These are phyloP conservation scores for Urocitellus parryii DNA, from an alignment of 2,113 vertebrate species.

Conservation along the genomic window DNA sequence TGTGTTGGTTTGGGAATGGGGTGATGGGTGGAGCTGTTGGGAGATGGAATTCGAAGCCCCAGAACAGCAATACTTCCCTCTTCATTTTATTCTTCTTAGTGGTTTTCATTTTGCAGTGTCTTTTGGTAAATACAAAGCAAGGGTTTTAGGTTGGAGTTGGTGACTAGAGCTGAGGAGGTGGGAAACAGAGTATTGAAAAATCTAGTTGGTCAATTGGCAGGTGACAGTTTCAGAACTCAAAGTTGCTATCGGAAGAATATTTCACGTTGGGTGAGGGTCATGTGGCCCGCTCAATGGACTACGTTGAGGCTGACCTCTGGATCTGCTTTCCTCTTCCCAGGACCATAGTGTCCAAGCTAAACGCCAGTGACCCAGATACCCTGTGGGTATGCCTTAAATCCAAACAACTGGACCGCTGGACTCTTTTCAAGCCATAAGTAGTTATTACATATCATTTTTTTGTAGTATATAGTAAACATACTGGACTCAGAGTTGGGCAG, in stretches of 20 bases:
- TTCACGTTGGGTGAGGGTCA: background rate
- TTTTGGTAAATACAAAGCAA: conserved; percentile 1
- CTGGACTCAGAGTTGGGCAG: conserved; percentile 47
- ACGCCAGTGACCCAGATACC: background rate
- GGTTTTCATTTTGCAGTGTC: conserved; percentile 71
- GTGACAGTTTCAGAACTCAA: background rate
- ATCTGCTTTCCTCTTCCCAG: background rate
- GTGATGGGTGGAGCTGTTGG: conserved; percentile 74
- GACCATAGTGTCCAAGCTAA: background rate
- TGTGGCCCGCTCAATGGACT: background rate
- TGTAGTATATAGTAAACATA: conserved; percentile 64
- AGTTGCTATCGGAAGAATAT: background rate
- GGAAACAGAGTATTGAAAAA: background rate
- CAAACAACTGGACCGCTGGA: background rate
- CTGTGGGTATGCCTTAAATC: conserved; percentile 43
- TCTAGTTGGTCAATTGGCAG: background rate
- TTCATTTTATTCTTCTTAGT: conserved; percentile 71
- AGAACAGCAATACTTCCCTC: background rate
- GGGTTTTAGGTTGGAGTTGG: background rate
- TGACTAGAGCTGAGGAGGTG: background rate
- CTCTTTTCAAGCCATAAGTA: conserved; percentile 57
- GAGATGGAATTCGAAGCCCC: conserved; percentile 54
- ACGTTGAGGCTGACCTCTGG: background rate
- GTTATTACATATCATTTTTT: conserved; percentile 57
- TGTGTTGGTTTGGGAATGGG: conserved; percentile 74